Base-by-base conservation (phyloP, 2,797 vertebrate species). In the Catamblyrhynchus diadema region DNA sequence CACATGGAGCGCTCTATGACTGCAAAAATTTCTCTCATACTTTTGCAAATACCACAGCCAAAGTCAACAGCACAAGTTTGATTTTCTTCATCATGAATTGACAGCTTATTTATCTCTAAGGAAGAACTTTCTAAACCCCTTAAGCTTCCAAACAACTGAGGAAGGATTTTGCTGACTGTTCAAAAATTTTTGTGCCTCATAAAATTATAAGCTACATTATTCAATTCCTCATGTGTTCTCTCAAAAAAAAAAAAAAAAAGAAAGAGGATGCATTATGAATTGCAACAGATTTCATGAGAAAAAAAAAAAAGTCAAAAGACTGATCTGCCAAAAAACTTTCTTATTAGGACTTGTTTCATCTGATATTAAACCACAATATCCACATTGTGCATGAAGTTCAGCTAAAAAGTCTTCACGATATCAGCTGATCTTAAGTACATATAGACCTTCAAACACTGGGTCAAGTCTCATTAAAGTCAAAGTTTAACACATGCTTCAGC, bases 161-260 rank as follows among this genome's bases (percentile, higher is more conserved):
- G 93, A 98, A 98, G 96, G 98, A 98, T 98, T 98, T 97, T 98
- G 98, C 98, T 98, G 98, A 98, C 98, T 98, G 96, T 97, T 98
- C 97, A 97, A 98, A 99, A 97, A 96, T 86, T 96, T 72, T 90
- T 98, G 95, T 98, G 98, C 98, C 98, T 97, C 77, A 67, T 92
- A 93, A 97, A 97, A 97, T 96, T 85, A 90, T 78, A 95, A 94
- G 73, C 59, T 87, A 89, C 93, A 88, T 93, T 86, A 96, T 97
- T 95, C 92, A 84, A 87, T 88, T 83, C 72, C 78, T 45, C 69
- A 30, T 72, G 54, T 41, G 80, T 54, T 81, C 74, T 48, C 70
- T 69, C 72, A 61, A 67, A 86, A 88, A 91, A 74, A 37, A 20
- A 56, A 65, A 75, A 90, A 8, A 65, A 28, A 6, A 5, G 12